Base-by-base conservation (phyloP, 2,797 vertebrate genomes). In the Lepilemur ruficaudatus region DNA sequence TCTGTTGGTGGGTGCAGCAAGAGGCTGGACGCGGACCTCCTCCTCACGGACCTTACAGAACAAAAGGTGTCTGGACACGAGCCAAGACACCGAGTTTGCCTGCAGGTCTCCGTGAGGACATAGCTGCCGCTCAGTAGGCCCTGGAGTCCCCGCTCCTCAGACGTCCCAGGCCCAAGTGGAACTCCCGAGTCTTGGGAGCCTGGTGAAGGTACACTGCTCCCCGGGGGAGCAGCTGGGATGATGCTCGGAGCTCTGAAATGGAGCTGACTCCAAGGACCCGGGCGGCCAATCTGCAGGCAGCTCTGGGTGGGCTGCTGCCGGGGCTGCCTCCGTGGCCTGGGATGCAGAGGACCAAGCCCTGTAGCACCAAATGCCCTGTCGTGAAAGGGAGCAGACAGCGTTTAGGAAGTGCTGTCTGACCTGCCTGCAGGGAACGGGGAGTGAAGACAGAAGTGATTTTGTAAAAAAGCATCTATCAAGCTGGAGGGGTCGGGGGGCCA, bases 31-130 rank as follows among this genome's bases (percentile, higher is more conserved):
- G 6, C 0, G 3, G 11, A 0, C 25, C 38, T 35, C 18, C 43
- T 65, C 43, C 59, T 22, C 43, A 9, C 2, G 0, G 38, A 35
- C 23, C 32, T 38, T 0, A 0, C 5, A 13, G 57, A 25, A 10
- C 13, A 43, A 14, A 61, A 55, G 70, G 38, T 2, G 4, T 7
- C 50, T 1, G 11, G 63, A 20, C 13, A 17, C 3, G 0, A 11
- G 55, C 52, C 0, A 1, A 18, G 48, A 43, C 10, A 1, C 67
- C 3, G 4, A 7, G 13, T 13, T 18, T 20, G 12, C 4, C 41
- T 0, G 5, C 10, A 0, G 25, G 57, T 18, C n/a, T 59, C 17
- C 0, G 0, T 1, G n/a, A 72, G 87, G 70, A 25, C 1, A 0
- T 7, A 1, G 20, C 7, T 22, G 15, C 12, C 3, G 25, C 84